Evolutionary conservation across 2,888 invertebrate genomes (phyloP).

Genomic region (Apoda limacodes): DNA sequence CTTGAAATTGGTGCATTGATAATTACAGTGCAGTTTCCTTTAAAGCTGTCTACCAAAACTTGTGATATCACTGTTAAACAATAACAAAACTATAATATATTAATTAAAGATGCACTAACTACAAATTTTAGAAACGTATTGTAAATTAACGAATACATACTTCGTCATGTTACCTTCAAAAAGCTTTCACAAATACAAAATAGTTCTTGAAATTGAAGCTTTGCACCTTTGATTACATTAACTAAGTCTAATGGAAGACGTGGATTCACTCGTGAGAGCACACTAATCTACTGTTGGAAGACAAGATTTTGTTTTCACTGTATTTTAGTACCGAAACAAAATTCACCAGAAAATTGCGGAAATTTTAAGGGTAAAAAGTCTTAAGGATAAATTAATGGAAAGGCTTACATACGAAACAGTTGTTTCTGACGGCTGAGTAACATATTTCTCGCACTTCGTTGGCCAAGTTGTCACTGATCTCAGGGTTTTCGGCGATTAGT

Average conservation of each 20-base stretch:
- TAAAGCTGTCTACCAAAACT: slow-evolving; percentile 70
- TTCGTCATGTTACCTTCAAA: too few species aligned
- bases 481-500: slow-evolving; percentile 44
- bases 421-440: slow-evolving; percentile 44
- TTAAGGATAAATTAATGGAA: slow-evolving; percentile 34
- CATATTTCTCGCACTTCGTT: slow-evolving; percentile 70
- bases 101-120: too few species aligned
- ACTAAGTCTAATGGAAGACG: slow-evolving; percentile 63
- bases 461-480: slow-evolving; percentile 68
- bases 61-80: too few species aligned
- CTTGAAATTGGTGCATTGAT: slow-evolving; percentile 47
- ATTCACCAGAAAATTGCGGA: slow-evolving; percentile 14
- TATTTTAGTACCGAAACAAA: slow-evolving; percentile 33
- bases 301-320: slow-evolving; percentile 68
- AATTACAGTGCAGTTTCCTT: slow-evolving; percentile 60
- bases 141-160: too few species aligned
- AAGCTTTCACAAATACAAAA: too few species aligned
- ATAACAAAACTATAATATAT: too few species aligned
- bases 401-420: slow-evolving; percentile 61
- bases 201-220: too few species aligned
- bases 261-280: slow-evolving; percentile 35
- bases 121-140: too few species aligned
- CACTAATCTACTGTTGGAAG: slow-evolving; percentile 61
- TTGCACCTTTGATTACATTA: too few species aligned
- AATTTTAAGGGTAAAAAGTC: slow-evolving; percentile 23